Conservation (phyloP, 2,113 vertebrate species). For the Syrrhaptes paradoxus region DNA sequence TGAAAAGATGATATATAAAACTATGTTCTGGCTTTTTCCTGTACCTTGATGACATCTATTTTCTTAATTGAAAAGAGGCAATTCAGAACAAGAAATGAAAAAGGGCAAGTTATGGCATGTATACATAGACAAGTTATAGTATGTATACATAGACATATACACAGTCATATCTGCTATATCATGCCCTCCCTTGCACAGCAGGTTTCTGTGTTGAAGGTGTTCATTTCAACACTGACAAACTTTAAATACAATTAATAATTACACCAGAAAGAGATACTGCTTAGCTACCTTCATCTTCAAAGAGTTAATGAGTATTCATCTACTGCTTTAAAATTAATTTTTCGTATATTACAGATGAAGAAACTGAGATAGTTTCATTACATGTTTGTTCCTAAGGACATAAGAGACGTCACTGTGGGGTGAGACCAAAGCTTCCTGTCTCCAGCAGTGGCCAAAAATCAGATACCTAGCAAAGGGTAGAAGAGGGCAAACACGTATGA, state of each 20-base stretch:
- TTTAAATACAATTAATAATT: neutral
- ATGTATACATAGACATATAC: neutral
- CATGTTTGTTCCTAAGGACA: neutral
- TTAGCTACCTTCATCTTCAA: neutral
- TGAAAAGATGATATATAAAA: neutral
- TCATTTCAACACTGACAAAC: neutral
- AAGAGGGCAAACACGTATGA: neutral
- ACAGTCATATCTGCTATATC: neutral
- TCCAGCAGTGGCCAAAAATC: neutral
- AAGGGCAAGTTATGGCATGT: neutral
- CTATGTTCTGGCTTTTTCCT: neutral
- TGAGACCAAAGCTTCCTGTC: neutral
- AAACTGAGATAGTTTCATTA: neutral
- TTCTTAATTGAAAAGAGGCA: neutral
- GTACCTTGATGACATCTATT: neutral
- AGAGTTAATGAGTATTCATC: neutral
- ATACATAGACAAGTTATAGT: neutral
- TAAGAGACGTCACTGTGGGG: neutral
- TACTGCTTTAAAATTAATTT: neutral
- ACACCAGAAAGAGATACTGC: neutral
- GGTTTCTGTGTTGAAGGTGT: neutral
- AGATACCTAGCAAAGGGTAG: neutral
- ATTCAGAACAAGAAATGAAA: neutral
- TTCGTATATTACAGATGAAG: neutral
- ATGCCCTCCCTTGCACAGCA: rapidly evolving